Evolutionary conservation across 2,888 invertebrate genomes (phyloP), one percentile per base, ranked within the genome.

Genomic region (Micropterix aruncella): DNA sequence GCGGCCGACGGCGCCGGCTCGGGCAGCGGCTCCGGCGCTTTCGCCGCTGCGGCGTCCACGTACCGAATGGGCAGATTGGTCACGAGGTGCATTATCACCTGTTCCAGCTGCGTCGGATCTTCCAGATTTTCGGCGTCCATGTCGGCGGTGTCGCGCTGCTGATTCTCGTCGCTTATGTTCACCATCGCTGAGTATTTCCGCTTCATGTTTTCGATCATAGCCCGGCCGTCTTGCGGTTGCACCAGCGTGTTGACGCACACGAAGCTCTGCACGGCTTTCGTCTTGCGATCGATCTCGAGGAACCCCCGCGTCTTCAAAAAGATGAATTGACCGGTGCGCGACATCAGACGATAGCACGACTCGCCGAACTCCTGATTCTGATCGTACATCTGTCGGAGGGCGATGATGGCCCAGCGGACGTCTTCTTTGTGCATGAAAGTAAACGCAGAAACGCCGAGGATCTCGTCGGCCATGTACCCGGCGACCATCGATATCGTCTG

Each of bases 401-500:
- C 90, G 56, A 90, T 83, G 59, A 90, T 82, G 0, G 90, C 86
- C 85, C 88, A 90, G 55, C 85, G 79, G 2, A 87, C 85, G 67
- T 93, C 92, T 52, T 91, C 88, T 58, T 80, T 78, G 63, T 89
- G 89, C 83, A 94, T 92, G 59, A 85, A 91, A 44, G 80, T 78
- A 62, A 93, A 94, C 7, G 91, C 91, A 50, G 86, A 88, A 47
- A 80, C 70, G n/a, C 91, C 91, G 7, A 82, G 79, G 1, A 92
- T 86, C 67, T 94, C 93, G 53, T 86, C 83, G 9, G 85, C 82
- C 80, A 93, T 80, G 58, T 90, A 90, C 2, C 93, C 93, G 44
- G 87, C 84, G 12, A 92, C 83, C 46, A 88, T 68, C 4, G 92
- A 88, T 57, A 93, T 90, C 57, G 91, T 79, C 59, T 92, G 92